A percentile compares a stretch with the other conserved stretches of the same genome.
These are phyloP conservation scores for Odontamblyopus rebecca DNA, from an alignment of 2,797 vertebrate species.

Conservation along the genomic window DNA sequence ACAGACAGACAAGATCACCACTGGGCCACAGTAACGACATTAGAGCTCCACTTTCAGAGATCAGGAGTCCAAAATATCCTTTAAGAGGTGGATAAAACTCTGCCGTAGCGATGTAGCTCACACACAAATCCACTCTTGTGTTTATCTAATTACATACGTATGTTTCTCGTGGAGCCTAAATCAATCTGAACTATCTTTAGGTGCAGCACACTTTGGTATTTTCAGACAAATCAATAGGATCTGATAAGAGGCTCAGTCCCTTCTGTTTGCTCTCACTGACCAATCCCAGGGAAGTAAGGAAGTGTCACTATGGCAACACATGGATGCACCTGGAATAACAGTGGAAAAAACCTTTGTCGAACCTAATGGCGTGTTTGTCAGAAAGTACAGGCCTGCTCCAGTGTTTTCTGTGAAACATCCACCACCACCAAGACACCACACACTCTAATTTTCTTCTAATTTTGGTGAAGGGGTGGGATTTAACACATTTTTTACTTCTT, in stretches of 20 bases:
- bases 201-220: not conserved
- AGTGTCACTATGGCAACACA: not conserved
- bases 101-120: too few relatives aligned
- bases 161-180: not conserved
- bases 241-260: not conserved
- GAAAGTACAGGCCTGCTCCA: not conserved
- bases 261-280: not conserved
- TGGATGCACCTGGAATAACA: not conserved
- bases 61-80: too few relatives aligned
- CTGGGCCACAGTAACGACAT: too few relatives aligned
- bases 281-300: not conserved
- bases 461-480: too few relatives aligned
- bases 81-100: too few relatives aligned
- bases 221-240: not conserved
- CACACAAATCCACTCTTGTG: not conserved
- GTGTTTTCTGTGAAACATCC: not conserved
- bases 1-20: too few relatives aligned
- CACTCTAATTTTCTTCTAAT: not conserved
- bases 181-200: not conserved
- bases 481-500: too few relatives aligned
- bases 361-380: not conserved
- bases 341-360: not conserved
- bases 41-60: too few relatives aligned
- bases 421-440: not conserved
- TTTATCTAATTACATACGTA: not conserved